Evolutionary conservation across 2,888 invertebrate species (phyloP), one percentile per base, ranked within the genome.

Genomic region (Zaprionus lineosus): DNA sequence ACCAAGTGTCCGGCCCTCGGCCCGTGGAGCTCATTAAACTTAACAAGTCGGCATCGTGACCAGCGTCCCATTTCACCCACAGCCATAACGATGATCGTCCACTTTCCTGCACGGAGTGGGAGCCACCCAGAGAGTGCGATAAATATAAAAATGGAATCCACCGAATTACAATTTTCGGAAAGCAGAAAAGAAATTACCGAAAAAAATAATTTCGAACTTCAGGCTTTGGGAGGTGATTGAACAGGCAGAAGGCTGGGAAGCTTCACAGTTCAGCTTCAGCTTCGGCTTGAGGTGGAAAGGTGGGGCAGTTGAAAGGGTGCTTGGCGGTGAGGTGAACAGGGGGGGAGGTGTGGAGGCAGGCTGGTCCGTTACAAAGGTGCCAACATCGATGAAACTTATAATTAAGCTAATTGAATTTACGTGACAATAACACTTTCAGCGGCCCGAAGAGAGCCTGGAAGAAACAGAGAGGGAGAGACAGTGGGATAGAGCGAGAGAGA

Each of bases 331-430:
- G 21, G 21, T 5, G n/a, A 6, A 29, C n/a, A 9, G 2, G 3
- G 19, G 6, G 19, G n/a, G 12, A 18, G n/a, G 14, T 14, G 8
- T 3, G 24, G 2, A 18, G 31, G 19, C n/a, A 40, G 47, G 33
- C 34, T 31, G 52, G 46, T 43, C 53, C 52, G 69, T 67, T 53
- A 51, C 60, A 61, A 56, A 81, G 84, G 79, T 81, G 79, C 70
- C 84, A 81, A 81, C 79, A 81, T 67, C 63, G 78, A 73, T 62
- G 78, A 70, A 73, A 77, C 81, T 81, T 70, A 70, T 81, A 75
- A 81, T 84, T 81, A 81, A 81, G 68, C 78, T 84, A 81, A 81
- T 81, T 81, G 84, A 81, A 81, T 81, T 75, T 81, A 81, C 84
- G 79, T 84, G 79, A 81, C 84, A 81, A 84, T 81, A 77, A 81